phyloP scores from a whole-genome alignment of 2,113 vertebrate species.

The Agelaius phoeniceus region DNA sequence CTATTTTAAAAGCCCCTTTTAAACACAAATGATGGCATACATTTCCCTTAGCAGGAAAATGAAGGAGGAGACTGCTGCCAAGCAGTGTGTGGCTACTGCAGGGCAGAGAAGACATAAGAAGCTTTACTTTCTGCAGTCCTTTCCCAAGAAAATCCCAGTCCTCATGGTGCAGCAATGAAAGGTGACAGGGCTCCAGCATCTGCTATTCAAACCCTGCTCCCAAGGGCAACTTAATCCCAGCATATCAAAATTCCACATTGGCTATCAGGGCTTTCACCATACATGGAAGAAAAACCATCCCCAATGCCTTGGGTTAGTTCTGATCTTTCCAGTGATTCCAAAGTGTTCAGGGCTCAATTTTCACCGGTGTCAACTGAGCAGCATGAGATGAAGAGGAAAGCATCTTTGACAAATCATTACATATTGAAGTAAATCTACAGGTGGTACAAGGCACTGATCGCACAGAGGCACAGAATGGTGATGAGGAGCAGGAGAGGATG shows the following conservation, averaged over 20 bases:
- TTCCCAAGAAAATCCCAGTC: background rate
- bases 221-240: background rate
- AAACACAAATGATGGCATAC: background rate
- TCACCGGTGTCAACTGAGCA: background rate
- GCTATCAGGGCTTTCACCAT: background rate
- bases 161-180: background rate
- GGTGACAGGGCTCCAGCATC: background rate
- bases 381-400: background rate
- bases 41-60: background rate
- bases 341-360: background rate
- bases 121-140: background rate
- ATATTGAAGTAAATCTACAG: constrained; percentile 3
- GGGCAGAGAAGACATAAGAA: background rate
- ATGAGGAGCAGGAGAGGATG: background rate
- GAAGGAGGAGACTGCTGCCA: background rate
- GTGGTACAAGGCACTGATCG: background rate
- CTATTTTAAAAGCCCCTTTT: background rate
- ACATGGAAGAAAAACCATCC: background rate
- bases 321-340: background rate
- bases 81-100: background rate
- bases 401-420: background rate
- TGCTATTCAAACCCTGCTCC: background rate
- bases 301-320: background rate
- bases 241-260: background rate
- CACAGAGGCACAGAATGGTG: background rate